Percentiles rank a stretch among this genome's conserved stretches.
Conservation (phyloP, 1,140 invertebrate species). For the Ladona fulva region DNA sequence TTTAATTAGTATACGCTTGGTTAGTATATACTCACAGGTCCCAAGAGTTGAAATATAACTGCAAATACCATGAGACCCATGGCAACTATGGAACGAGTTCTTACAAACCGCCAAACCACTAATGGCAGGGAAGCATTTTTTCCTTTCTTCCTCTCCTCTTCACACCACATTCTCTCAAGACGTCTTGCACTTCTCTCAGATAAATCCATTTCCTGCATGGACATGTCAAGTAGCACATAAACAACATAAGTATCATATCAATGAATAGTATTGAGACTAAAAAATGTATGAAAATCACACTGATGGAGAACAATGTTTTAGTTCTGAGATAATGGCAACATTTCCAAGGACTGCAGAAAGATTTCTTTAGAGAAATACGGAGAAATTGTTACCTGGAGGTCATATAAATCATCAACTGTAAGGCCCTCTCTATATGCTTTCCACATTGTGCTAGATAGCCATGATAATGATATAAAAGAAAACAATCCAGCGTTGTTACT, state of each 20-base stretch:
- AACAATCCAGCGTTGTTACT: constrained; percentile 40
- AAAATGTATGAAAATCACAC: no score
- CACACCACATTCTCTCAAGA: constrained; percentile 24
- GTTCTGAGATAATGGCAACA: no score
- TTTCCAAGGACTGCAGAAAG: no score
- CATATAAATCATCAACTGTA: constrained; percentile 25
- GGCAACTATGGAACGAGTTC: constrained; percentile 25
- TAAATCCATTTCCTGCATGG: constrained; percentile 23
- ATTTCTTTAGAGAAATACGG: no score
- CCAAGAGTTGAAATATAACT: constrained; percentile 26
- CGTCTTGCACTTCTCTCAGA: constrained; percentile 25
- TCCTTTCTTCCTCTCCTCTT: constrained; percentile 18
- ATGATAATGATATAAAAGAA: constrained; percentile 47
- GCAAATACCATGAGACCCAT: constrained; percentile 26
- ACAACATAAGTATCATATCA: no score
- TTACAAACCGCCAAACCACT: constrained; percentile 26
- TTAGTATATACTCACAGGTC: constrained; percentile 25
- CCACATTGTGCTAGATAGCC: constrained; percentile 48
- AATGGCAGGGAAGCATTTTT: constrained; percentile 16
- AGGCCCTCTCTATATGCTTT: constrained; percentile 40
- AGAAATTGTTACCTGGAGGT: constrained; percentile 20
- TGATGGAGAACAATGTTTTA: no score
- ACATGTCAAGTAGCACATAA: not conserved
- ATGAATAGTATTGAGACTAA: no score
- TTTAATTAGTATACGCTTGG: no score